Evolutionary conservation across 2,888 invertebrate genomes (phyloP).

Genomic region (Tribolium freemani): DNA sequence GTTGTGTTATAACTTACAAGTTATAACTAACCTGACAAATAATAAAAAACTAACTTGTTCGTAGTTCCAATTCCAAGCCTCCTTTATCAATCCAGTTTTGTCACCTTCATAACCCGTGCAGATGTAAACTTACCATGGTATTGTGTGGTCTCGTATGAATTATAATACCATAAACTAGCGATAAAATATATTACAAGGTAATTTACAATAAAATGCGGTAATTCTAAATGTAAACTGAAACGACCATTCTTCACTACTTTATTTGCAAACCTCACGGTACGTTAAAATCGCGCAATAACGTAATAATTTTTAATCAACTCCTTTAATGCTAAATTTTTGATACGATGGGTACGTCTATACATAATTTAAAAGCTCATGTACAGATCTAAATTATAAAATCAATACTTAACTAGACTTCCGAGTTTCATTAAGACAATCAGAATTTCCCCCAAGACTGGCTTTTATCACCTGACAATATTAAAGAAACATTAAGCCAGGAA

Average conservation of each 20-base stretch:
- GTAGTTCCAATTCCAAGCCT: background rate
- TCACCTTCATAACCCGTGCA: background rate
- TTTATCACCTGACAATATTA: background rate
- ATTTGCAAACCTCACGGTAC: background rate
- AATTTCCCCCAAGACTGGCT: background rate
- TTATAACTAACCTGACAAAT: background rate
- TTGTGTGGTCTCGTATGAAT: background rate
- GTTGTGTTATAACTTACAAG: background rate
- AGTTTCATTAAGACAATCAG: background rate
- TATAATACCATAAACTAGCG: background rate
- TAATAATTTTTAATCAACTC: background rate
- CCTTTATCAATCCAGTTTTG: background rate
- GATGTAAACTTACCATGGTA: background rate
- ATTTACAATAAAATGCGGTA: background rate
- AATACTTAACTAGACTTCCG: background rate
- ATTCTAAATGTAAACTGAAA: background rate
- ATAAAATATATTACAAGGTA: background rate
- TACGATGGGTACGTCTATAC: no score
- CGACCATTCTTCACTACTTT: background rate
- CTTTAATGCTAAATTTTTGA: background rate
- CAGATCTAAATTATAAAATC: background rate
- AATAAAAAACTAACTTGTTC: background rate
- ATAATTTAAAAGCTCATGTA: no score
- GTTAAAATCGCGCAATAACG: background rate
- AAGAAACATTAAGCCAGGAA: background rate